Evolutionary conservation across 2,797 vertebrate species (phyloP).

Genomic region (Fratercula arctica): DNA sequence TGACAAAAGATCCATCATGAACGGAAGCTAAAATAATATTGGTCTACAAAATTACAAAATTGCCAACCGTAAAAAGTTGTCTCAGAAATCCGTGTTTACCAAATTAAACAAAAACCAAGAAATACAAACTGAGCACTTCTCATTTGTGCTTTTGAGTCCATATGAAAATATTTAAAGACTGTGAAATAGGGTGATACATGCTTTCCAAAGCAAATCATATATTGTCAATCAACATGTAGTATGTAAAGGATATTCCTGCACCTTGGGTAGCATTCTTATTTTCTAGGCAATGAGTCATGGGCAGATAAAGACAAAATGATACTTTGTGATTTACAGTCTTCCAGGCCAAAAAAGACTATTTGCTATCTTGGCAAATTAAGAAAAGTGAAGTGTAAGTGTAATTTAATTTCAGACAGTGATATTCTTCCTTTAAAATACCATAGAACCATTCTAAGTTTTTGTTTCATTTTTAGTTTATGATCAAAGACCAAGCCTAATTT

Average conservation of each 20-base stretch:
- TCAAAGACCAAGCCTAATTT: background rate
- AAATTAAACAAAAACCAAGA: background rate
- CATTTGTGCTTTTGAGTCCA: background rate
- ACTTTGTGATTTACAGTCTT: background rate
- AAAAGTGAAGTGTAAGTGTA: background rate
- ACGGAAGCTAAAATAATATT: background rate
- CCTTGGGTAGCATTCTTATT: background rate
- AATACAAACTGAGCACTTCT: background rate
- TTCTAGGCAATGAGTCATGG: background rate
- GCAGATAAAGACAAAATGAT: background rate
- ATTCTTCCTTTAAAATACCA: background rate
- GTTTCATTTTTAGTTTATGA: background rate
- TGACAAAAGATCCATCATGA: background rate
- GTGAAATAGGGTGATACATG: background rate
- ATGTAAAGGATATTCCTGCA: background rate
- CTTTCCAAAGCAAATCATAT: background rate
- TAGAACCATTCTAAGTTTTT: background rate
- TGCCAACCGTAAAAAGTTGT: background rate
- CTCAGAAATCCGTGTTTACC: background rate
- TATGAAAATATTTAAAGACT: background rate
- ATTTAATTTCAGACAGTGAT: background rate
- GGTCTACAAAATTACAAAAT: background rate
- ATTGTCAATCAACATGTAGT: background rate
- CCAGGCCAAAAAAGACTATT: background rate
- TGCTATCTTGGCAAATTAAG: background rate